These are phyloP conservation scores for Masticophis lateralis DNA, from an alignment of 2,797 vertebrate species.

Conservation along the genomic window DNA sequence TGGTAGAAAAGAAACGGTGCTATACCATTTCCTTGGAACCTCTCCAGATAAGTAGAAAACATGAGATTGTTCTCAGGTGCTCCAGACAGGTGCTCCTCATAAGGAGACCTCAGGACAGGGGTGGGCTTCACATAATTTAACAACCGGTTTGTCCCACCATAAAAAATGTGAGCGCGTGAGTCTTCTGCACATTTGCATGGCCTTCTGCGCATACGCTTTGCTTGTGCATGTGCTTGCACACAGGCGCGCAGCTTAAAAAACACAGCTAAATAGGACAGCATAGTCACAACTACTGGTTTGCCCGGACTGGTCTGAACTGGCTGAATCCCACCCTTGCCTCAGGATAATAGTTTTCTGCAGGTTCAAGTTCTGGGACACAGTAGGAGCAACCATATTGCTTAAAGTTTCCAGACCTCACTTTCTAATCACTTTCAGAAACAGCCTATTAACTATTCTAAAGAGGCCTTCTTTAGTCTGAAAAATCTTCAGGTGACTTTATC, in stretches of 20 bases:
- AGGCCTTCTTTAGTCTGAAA: background rate
- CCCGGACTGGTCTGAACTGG: too few relatives aligned
- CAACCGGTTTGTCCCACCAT: too few relatives aligned
- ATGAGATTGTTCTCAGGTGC: background rate
- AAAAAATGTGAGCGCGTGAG: too few relatives aligned
- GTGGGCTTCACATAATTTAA: too few relatives aligned
- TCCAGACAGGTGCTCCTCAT: background rate
- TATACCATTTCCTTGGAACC: background rate
- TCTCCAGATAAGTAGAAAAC: background rate
- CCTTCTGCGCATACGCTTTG: too few relatives aligned
- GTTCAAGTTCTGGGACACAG: background rate
- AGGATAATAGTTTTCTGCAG: background rate
- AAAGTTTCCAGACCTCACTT: background rate
- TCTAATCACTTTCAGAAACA: background rate
- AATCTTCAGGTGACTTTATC: background rate
- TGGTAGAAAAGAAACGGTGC: background rate
- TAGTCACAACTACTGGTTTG: too few relatives aligned
- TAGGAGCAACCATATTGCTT: background rate
- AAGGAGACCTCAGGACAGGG: background rate
- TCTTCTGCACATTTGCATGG: too few relatives aligned
- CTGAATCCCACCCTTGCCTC: background rate
- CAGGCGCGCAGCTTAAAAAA: too few relatives aligned
- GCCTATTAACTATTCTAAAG: background rate
- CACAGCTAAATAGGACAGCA: too few relatives aligned
- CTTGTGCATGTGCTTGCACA: too few relatives aligned